These are phyloP conservation scores for Nomada hirtipes DNA, from an alignment of 2,888 invertebrate genomes.

Conservation along the genomic window DNA sequence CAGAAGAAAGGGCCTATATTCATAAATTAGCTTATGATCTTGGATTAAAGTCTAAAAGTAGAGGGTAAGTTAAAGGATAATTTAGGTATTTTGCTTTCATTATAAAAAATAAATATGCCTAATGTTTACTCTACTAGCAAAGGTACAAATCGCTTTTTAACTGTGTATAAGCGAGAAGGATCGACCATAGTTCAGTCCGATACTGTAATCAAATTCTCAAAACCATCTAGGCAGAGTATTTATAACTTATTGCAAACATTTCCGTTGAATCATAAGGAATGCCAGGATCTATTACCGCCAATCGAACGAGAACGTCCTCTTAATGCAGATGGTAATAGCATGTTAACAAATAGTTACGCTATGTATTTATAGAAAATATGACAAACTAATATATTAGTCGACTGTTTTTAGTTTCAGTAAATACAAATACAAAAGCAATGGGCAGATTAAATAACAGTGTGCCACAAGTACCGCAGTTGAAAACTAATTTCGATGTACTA, in stretches of 20 bases:
- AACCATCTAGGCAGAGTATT: constrained; percentile 88
- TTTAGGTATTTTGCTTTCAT: constrained; percentile 11
- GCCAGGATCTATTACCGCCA: constrained; percentile 89
- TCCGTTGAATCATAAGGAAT: constrained; percentile 89
- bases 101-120: background rate
- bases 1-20: constrained; percentile 92
- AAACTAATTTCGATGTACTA: constrained; percentile 86
- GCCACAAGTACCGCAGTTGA: constrained; percentile 87
- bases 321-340: constrained; percentile 78
- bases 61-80: constrained; percentile 87
- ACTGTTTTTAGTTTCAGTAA: constrained; percentile 75
- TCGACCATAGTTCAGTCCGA: constrained; percentile 89
- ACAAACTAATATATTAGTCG: background rate
- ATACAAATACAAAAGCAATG: constrained; percentile 85
- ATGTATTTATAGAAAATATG: background rate
- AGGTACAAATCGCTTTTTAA: constrained; percentile 89
- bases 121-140: constrained; percentile 81
- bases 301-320: constrained; percentile 88
- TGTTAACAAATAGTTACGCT: background rate
- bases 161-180: constrained; percentile 89
- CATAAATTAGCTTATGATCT: constrained; percentile 89
- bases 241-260: constrained; percentile 87
- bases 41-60: constrained; percentile 92
- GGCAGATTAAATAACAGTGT: constrained; percentile 89
- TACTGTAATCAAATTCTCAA: constrained; percentile 88